Percentiles rank a stretch among this genome's conserved stretches.
These are phyloP conservation scores for Periplaneta americana DNA, from an alignment of 1,140 invertebrate species.

Conservation along the genomic window DNA sequence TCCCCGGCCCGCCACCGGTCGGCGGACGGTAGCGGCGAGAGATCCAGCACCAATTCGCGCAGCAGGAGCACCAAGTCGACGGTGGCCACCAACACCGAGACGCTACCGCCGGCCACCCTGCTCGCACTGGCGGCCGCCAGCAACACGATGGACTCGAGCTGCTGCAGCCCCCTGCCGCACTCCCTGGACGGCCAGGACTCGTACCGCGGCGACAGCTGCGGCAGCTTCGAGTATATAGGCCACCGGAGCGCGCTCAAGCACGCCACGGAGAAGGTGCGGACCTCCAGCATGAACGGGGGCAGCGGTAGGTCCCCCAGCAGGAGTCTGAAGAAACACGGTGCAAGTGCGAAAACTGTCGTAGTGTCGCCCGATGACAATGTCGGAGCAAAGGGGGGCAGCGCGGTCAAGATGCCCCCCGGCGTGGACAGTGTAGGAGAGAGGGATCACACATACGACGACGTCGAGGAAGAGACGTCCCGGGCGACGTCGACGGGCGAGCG, in stretches of 20 bases:
- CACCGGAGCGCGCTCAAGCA: conserved; percentile 27
- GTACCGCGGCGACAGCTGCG: conserved; percentile 52
- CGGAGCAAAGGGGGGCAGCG: background rate
- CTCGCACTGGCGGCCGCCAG: conserved; percentile 35
- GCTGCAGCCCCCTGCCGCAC: conserved; percentile 36
- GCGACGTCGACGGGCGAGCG: background rate
- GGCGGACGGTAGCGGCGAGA: background rate
- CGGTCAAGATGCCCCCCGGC: background rate
- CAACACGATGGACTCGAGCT: conserved; percentile 32
- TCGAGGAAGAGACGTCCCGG: conserved; percentile 40
- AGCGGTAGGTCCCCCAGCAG: background rate
- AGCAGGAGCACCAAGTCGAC: background rate
- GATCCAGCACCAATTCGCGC: background rate
- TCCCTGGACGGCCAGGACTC: conserved; percentile 28
- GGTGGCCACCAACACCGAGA: conserved; percentile 29
- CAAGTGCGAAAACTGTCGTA: background rate
- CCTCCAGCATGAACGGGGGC: conserved; percentile 19
- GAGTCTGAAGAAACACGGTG: background rate
- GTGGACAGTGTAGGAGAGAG: background rate
- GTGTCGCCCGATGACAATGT: conserved; percentile 12
- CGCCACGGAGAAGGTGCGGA: conserved; percentile 6
- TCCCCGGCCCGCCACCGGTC: conserved; percentile 1
- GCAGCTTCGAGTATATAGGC: conserved; percentile 54
- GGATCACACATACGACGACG: conserved; percentile 12
- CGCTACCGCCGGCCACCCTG: conserved; percentile 40